These are phyloP conservation scores for Cristatella mucedo DNA, from an alignment of 2,888 invertebrate species.

Conservation along the genomic window DNA sequence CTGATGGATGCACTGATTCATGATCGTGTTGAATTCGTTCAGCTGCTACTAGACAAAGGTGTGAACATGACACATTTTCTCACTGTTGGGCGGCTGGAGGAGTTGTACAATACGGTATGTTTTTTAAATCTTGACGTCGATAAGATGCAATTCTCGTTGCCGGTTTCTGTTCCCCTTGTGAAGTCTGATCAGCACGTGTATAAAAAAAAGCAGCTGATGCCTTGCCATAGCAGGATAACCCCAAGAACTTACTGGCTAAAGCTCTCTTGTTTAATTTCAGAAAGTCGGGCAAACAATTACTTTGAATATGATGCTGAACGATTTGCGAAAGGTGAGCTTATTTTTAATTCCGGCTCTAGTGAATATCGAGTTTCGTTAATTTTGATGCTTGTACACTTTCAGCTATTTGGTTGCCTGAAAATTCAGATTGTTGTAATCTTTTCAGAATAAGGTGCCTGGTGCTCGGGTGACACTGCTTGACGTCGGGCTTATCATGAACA, in stretches of 20 bases:
- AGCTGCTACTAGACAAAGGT: slow-evolving; percentile 85
- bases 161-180: no score
- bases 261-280: slow-evolving; percentile 31
- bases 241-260: no score
- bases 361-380: no score
- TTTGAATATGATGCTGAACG: slow-evolving; percentile 73
- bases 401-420: no score
- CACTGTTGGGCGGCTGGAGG: slow-evolving; percentile 82
- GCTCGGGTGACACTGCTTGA: slow-evolving; percentile 83
- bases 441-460: slow-evolving; percentile 47
- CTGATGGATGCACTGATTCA: slow-evolving; percentile 98
- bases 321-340: slow-evolving; percentile 66
- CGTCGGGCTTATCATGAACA: slow-evolving; percentile 89
- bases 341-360: no score
- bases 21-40: slow-evolving; percentile 92
- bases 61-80: slow-evolving; percentile 94
- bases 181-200: no score
- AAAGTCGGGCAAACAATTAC: slow-evolving; percentile 74
- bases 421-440: no score
- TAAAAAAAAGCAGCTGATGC: no score
- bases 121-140: no score
- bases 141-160: no score
- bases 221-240: no score
- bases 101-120: slow-evolving; percentile 70
- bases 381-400: no score